Evolutionary conservation across 2,113 vertebrate genomes (phyloP).

Genomic region (Calonectris borealis): DNA sequence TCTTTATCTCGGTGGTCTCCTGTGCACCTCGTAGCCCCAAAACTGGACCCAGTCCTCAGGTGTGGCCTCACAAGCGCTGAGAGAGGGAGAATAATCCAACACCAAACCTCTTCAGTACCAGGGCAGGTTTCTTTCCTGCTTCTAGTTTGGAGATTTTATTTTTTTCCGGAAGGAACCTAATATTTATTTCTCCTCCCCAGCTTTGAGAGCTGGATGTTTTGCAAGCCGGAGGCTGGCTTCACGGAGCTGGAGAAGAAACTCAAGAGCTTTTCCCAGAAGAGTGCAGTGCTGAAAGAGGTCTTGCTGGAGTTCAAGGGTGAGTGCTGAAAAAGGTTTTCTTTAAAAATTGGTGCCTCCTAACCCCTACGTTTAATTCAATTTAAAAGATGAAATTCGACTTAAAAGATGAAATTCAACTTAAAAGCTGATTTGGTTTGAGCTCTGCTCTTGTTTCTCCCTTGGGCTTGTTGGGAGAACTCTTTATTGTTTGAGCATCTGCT

Average conservation of each 20-base stretch:
- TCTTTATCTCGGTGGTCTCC: background rate
- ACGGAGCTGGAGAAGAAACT: conserved; percentile 22
- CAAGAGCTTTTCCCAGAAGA: conserved; percentile 52
- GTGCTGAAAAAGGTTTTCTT: background rate
- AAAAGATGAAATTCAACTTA: background rate
- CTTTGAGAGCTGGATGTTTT: conserved; percentile 33
- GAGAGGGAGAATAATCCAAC: background rate
- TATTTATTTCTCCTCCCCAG: background rate
- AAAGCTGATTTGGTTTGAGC: no score
- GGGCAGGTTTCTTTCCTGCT: background rate
- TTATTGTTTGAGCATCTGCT: background rate
- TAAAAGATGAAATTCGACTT: background rate
- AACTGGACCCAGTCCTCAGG: background rate
- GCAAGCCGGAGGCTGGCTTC: background rate
- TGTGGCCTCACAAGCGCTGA: background rate
- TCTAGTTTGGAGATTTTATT: background rate
- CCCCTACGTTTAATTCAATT: background rate
- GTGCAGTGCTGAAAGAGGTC: background rate
- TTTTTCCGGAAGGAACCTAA: background rate
- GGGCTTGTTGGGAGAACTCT: background rate
- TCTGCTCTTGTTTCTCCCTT: fast-evolving
- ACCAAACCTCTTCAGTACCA: no score
- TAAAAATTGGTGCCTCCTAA: no score
- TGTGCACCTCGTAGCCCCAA: background rate
- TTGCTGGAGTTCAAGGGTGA: conserved; percentile 54